Percentiles rank a stretch among this genome's conserved stretches.
Conservation (phyloP, 2,888 invertebrate genomes). For the Chaetogeoica ovagalla region DNA sequence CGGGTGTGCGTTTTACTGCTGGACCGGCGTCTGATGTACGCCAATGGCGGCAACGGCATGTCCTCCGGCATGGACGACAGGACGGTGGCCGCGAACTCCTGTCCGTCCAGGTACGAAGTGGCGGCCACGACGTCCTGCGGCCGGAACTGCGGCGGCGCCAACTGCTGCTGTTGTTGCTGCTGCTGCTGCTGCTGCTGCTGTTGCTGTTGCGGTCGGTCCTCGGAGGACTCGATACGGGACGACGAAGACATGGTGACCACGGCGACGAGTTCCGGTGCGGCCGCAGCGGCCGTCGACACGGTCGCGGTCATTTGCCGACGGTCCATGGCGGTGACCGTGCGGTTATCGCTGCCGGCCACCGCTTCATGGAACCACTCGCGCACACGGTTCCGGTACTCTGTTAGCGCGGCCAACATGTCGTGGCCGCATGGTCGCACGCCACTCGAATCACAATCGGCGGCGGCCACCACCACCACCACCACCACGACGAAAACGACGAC, state of each 20-base stretch:
- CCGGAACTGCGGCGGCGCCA: background rate
- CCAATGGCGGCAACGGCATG: conserved; percentile 44
- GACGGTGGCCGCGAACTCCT: conserved; percentile 43
- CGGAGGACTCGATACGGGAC: background rate
- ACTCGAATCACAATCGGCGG: conserved; percentile 30
- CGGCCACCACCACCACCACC: too few species aligned
- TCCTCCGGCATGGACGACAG: conserved; percentile 46
- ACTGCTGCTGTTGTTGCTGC: background rate
- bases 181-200: background rate
- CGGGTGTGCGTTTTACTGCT: conserved; percentile 57
- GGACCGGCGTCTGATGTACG: conserved; percentile 55
- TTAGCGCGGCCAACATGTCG: conserved; percentile 53
- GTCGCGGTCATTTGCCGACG: conserved; percentile 62
- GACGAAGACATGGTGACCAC: background rate
- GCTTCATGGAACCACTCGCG: conserved; percentile 45
- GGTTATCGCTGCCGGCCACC: conserved; percentile 25
- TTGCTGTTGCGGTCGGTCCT: conserved; percentile 58
- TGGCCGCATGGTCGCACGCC: conserved; percentile 47
- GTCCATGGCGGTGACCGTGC: conserved; percentile 62
- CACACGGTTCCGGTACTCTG: conserved; percentile 38
- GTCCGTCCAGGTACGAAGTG: background rate
- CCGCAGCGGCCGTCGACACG: conserved; percentile 60
- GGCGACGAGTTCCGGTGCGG: background rate
- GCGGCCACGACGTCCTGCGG: background rate
- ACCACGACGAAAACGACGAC: background rate